Base-by-base conservation (phyloP, 2,797 vertebrate genomes). In the Gobio occitaniae region DNA sequence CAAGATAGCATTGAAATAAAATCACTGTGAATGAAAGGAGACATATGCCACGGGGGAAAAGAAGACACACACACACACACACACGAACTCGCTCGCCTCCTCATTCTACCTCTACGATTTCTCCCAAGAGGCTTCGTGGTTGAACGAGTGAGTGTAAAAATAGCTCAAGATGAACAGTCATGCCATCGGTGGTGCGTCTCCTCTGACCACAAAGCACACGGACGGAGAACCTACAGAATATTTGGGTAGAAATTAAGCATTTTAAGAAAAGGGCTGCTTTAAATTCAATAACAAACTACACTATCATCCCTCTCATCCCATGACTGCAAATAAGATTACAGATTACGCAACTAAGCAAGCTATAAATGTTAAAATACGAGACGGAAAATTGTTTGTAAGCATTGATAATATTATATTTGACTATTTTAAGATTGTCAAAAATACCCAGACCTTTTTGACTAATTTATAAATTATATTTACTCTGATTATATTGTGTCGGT, bases 91-190 rank as follows among this genome's bases (percentile, higher is more conserved):
- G 7, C 50, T 54, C 82, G 50, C 65, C 44, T 44, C 44, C 36
- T 74, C 68, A 25, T 41, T 87, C 71, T 63, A 79, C 44, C 83
- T 50, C 70, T 19, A 70, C 29, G 29, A 83, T 83, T 80, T 87
- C 69, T 87, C 87, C 77, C 87, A 63, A 78, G 36, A 86, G 88
- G 77, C 76, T 78, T 63, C 15, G 81, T 80, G 83, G 87, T 75
- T 85, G 80, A 85, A 81, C 32, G 61, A 78, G 80, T 56, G 70
- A 78, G 59, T 44, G 63, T 87, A 89, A 87, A 89, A 86, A 89
- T 89, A 89, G 89, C 87, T 84, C 52, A 36, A 87, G 87, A 89
- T 89, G 87, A 89, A 89, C 84, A 85, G 77, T 69, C 82, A 82
- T 77, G 84, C 72, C 88, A 77, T 79, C 47, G 70, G 82, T 70